Evolutionary conservation across 2,888 invertebrate species (phyloP).

Genomic region (Thecocarcelia acutangulata): DNA sequence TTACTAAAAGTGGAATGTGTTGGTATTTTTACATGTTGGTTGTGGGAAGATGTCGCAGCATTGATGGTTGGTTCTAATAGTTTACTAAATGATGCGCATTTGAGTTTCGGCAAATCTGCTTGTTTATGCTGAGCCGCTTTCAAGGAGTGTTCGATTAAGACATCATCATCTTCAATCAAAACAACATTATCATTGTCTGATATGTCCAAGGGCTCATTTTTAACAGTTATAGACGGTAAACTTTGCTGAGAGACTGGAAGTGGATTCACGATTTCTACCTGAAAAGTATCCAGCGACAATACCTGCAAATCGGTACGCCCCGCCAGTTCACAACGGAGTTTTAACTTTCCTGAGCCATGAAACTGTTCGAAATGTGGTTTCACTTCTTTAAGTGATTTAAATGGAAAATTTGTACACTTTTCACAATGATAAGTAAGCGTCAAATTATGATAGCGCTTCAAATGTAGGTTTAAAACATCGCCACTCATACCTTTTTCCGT

Average conservation of each 20-base stretch:
- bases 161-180: slow-evolving; percentile 69
- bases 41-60: not conserved
- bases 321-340: slow-evolving; percentile 66
- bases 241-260: not conserved
- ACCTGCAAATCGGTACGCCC: slow-evolving; percentile 49
- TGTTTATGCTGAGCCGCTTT: slow-evolving; percentile 28
- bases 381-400: slow-evolving; percentile 52
- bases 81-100: slow-evolving; percentile 48
- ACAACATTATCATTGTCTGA: slow-evolving; percentile 45
- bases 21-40: too few species aligned
- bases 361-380: slow-evolving; percentile 53
- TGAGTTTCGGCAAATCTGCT: slow-evolving; percentile 37
- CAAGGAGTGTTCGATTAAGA: slow-evolving; percentile 58
- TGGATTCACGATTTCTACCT: slow-evolving; percentile 34
- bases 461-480: slow-evolving; percentile 63
- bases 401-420: slow-evolving; percentile 55
- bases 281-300: slow-evolving; percentile 52
- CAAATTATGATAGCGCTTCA: slow-evolving; percentile 67
- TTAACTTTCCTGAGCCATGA: slow-evolving; percentile 48
- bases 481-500: slow-evolving; percentile 33
- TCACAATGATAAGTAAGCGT: slow-evolving; percentile 68
- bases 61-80: not conserved
- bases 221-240: slow-evolving; percentile 17
- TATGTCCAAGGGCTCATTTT: slow-evolving; percentile 44
- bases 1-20: too few species aligned